A percentile compares a stretch with the other conserved stretches of the same genome.
Evolutionary conservation across 2,113 vertebrate species (phyloP).

Genomic region (Mastomys natalensis): DNA sequence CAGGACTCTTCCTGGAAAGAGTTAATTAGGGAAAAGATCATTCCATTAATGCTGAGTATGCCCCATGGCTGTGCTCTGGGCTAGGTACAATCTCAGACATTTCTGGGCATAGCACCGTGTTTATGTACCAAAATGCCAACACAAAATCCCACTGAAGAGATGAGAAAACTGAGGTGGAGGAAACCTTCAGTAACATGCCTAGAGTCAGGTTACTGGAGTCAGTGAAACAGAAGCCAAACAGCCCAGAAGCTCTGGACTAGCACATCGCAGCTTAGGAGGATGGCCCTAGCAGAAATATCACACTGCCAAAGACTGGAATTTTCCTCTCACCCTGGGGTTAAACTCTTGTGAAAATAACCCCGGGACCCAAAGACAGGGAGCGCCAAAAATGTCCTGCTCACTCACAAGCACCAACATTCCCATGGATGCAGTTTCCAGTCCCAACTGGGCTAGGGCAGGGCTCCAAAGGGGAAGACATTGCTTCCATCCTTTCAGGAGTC

Average conservation of each 20-base stretch:
- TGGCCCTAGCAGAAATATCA: slow-evolving; percentile 35
- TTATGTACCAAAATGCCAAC: slow-evolving; percentile 5
- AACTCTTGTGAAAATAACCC: slow-evolving; percentile 71
- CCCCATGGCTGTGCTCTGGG: not conserved
- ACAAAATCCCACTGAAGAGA: not conserved
- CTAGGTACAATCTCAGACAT: not conserved
- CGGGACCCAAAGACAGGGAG: slow-evolving; percentile 43
- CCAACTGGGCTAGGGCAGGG: slow-evolving; percentile 51
- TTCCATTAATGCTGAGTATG: not conserved
- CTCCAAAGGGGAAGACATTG: slow-evolving; percentile 44
- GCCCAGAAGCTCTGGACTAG: not conserved
- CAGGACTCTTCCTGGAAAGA: not conserved
- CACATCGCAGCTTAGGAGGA: not conserved
- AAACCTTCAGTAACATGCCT: not conserved
- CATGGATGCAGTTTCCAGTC: slow-evolving; percentile 19
- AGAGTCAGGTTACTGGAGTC: too few relatives aligned
- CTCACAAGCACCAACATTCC: slow-evolving; percentile 46
- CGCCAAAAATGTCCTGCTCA: slow-evolving; percentile 58
- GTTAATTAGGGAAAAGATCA: not conserved
- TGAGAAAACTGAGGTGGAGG: not conserved
- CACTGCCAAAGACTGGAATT: slow-evolving; percentile 71
- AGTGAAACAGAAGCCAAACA: not conserved
- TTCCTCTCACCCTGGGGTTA: slow-evolving; percentile 67
- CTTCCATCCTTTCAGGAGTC: slow-evolving; percentile 38
- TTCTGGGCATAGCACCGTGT: not conserved